Evolutionary conservation across 1,140 invertebrate genomes (phyloP).

Genomic region (Drosophila mayri): DNA sequence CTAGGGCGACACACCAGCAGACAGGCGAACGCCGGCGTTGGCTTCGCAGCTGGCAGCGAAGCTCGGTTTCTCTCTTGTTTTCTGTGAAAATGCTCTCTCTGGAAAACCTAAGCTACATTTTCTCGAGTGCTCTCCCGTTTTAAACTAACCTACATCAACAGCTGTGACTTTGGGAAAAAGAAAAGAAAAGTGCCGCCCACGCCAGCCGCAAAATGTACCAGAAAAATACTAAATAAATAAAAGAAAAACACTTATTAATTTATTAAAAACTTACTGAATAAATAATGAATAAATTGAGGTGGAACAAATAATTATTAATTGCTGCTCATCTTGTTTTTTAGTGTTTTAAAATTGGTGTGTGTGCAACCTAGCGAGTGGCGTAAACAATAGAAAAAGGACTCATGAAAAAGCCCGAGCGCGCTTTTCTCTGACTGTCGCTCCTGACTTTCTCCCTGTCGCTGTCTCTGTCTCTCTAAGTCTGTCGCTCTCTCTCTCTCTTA

Average conservation of each 20-base stretch:
- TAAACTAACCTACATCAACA: constrained; percentile 83
- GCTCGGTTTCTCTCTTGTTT: background rate
- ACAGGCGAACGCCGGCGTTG: constrained; percentile 43
- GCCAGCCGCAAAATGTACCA: constrained; percentile 36
- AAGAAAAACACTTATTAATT: background rate
- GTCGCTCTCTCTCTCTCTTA: background rate
- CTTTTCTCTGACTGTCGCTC: constrained; percentile 39
- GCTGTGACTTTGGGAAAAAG: constrained; percentile 52
- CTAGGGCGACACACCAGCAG: constrained; percentile 70
- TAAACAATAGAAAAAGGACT: constrained; percentile 34
- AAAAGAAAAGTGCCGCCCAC: constrained; percentile 50
- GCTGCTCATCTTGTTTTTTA: constrained; percentile 14
- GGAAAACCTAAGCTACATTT: background rate
- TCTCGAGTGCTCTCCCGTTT: constrained; percentile 8
- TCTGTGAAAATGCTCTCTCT: background rate
- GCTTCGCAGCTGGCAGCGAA: constrained; percentile 20
- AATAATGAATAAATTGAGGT: background rate
- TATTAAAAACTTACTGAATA: background rate
- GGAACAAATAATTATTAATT: background rate
- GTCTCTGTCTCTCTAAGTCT: constrained; percentile 18
- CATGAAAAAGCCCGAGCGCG: constrained; percentile 45
- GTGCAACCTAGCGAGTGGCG: constrained; percentile 18
- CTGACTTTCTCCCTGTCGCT: constrained; percentile 40
- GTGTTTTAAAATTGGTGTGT: constrained; percentile 25
- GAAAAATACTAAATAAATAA: background rate